phyloP scores from a whole-genome alignment of 2,113 vertebrate species.

The Fulica atra region DNA sequence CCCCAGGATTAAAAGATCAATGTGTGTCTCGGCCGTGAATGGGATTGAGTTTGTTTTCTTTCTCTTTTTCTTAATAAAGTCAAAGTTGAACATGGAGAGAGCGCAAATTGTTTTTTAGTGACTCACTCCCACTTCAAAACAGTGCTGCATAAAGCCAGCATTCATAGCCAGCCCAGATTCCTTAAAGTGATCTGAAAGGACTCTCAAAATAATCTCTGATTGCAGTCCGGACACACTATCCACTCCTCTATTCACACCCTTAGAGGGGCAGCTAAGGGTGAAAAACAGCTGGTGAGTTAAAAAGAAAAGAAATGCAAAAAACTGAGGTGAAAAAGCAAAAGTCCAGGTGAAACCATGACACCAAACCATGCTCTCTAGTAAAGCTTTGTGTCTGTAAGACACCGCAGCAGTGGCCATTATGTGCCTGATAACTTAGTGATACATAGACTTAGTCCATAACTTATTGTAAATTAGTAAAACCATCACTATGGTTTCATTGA shows the following conservation, averaged over 20 bases:
- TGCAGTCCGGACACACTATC: neutral
- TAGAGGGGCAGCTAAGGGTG: neutral
- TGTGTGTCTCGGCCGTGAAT: neutral
- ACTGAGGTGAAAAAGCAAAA: neutral
- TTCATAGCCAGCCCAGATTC: constrained; percentile 20
- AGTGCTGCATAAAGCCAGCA: neutral
- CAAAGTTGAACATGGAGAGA: constrained; percentile 46
- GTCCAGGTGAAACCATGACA: neutral
- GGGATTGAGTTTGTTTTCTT: constrained; percentile 49
- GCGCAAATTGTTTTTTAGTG: constrained; percentile 64
- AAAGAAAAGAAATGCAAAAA: neutral
- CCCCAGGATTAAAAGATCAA: constrained; percentile 50
- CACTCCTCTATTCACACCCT: neutral
- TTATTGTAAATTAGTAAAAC: neutral
- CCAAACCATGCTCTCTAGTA: neutral
- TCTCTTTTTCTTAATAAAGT: constrained; percentile 54
- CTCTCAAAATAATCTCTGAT: constrained; percentile 59
- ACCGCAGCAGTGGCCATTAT: neutral
- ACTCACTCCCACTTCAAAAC: constrained; percentile 68
- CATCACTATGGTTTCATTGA: neutral
- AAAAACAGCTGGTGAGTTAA: neutral
- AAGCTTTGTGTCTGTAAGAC: neutral
- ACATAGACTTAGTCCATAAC: neutral
- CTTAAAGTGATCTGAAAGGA: constrained; percentile 27
- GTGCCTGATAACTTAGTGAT: neutral